Base-by-base conservation (phyloP, 2,888 invertebrate species). In the Pachydiplax longipennis region DNA sequence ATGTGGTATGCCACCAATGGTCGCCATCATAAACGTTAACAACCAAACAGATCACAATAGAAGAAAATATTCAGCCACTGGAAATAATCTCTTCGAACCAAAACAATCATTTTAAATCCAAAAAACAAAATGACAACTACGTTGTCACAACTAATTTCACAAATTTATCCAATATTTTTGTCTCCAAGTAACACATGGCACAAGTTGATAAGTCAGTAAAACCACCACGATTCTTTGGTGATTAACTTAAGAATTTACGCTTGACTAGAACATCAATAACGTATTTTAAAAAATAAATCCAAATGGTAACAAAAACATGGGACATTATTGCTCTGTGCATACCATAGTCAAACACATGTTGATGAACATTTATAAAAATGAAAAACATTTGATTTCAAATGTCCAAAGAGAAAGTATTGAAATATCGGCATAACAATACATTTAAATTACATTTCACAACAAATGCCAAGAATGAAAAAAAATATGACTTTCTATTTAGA, bases 341-440 rank as follows among this genome's bases (percentile, higher is more conserved):
- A 87, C 87, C 87, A 87, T 37, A 35, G 58, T 61, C 37, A 37
- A 65, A 87, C 87, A n/a, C 37, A 87, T 48, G 8, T 61, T 87
- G 61, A 87, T 61, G 65, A 87, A 87, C 87, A 87, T 37, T 87
- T 87, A 87, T 65, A 87, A 87, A 87, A 87, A 87, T 87, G 87
- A 87, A 87, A 83, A 87, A 87, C 18, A 81, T 58, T 58, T 18
- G 25, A 31, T 15, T 58, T 83, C 61, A 37, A n/a, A 22, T 37
- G 13, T 58, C 13, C n/a, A 37, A n/a, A 61, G 53, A 83, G 37
- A 31, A 65, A 18, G 58, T 58, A 87, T n/a, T 31, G 61, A 22
- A 31, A n/a, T 58, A 37, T 37, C 53, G 22, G 31, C 58, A 61
- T 61, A 61, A 87, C 61, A 61, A 87, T 87, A 87, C 65, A 65